Conservation (phyloP, 2,888 invertebrate genomes). For the Halictus ligatus region DNA sequence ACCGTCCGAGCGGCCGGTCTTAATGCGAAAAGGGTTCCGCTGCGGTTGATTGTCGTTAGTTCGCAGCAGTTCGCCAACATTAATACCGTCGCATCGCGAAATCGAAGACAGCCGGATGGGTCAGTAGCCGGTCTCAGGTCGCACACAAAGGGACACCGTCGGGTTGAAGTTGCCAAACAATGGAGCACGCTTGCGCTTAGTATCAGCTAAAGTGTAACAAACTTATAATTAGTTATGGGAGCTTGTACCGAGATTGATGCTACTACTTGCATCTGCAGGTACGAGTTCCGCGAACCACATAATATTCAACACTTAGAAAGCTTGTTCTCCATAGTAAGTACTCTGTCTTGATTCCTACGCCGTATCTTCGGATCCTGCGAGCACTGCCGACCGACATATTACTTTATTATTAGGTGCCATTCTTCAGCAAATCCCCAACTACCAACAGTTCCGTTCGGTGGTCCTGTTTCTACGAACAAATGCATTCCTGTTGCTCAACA, state of each 20-base stretch:
- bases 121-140: slow-evolving; percentile 46
- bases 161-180: slow-evolving; percentile 56
- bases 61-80: slow-evolving; percentile 49
- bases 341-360: neutral
- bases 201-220: slow-evolving; percentile 56
- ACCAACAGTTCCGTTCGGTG: neutral
- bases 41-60: slow-evolving; percentile 43
- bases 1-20: neutral
- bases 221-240: slow-evolving; percentile 66
- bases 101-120: slow-evolving; percentile 55
- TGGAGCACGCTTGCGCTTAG: slow-evolving; percentile 50
- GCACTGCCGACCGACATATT: neutral
- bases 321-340: slow-evolving; percentile 23
- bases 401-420: slow-evolving; percentile 10
- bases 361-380: neutral
- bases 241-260: slow-evolving; percentile 58
- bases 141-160: slow-evolving; percentile 59
- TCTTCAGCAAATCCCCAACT: neutral
- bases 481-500: neutral
- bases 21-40: slow-evolving; percentile 23
- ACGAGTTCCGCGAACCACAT: slow-evolving; percentile 34
- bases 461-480: neutral
- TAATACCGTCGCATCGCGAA: slow-evolving; percentile 49
- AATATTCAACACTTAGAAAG: slow-evolving; percentile 51
- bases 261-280: slow-evolving; percentile 40